These are phyloP conservation scores for Dioctria linearis DNA, from an alignment of 2,888 invertebrate species.

Conservation along the genomic window DNA sequence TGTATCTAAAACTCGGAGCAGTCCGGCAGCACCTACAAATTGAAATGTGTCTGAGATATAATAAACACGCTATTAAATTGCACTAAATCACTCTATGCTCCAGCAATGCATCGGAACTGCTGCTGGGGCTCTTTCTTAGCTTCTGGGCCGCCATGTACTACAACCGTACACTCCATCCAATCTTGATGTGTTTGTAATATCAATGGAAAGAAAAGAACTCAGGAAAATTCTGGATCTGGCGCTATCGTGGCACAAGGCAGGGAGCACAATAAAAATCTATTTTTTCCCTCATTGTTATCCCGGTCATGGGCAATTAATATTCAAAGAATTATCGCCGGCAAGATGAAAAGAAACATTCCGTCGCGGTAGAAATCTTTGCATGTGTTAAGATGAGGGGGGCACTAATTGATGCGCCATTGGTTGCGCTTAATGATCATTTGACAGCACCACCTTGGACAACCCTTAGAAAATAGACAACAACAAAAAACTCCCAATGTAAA, in stretches of 20 bases:
- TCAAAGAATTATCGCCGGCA: slow-evolving; percentile 55
- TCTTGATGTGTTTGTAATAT: background rate
- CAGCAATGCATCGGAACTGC: slow-evolving; percentile 28
- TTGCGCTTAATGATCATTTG: background rate
- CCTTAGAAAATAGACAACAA: background rate
- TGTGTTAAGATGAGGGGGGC: background rate
- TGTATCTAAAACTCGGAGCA: background rate
- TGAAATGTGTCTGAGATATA: slow-evolving; percentile 59
- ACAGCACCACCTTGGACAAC: background rate
- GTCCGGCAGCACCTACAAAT: slow-evolving; percentile 56
- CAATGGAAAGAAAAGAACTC: background rate
- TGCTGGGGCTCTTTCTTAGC: slow-evolving; percentile 51
- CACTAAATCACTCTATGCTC: slow-evolving; percentile 59
- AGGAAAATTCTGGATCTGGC: background rate
- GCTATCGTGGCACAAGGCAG: background rate
- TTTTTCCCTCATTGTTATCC: slow-evolving; percentile 43
- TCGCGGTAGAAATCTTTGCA: slow-evolving; percentile 7
- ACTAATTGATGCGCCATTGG: slow-evolving; percentile 3
- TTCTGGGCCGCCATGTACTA: background rate
- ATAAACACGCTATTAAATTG: slow-evolving; percentile 60
- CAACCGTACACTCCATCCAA: background rate
- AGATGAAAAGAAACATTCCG: slow-evolving; percentile 35
- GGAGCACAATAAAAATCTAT: slow-evolving; percentile 21
- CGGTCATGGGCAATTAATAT: slow-evolving; percentile 59
- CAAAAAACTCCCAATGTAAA: background rate